These are phyloP conservation scores for Hydroisotoma schaefferi DNA, from an alignment of 2,888 invertebrate species.

Conservation along the genomic window DNA sequence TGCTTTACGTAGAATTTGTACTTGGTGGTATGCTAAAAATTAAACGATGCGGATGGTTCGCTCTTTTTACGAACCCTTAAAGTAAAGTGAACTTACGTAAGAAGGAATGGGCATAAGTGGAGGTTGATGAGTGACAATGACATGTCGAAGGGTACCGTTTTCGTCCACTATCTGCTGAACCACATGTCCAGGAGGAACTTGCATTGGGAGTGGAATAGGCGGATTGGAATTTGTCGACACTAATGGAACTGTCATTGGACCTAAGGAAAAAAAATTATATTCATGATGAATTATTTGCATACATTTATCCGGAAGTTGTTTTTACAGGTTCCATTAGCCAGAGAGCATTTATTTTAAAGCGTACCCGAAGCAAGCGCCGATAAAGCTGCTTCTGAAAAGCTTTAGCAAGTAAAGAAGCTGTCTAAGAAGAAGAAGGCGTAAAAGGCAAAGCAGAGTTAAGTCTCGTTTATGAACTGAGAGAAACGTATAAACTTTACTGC, in stretches of 20 bases:
- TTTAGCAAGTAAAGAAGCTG: too few relatives aligned
- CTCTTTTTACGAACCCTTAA: too few relatives aligned
- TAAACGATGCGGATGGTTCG: too few relatives aligned
- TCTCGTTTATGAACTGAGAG: too few relatives aligned
- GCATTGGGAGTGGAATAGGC: conserved; percentile 80
- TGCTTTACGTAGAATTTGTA: too few relatives aligned
- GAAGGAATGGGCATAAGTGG: conserved; percentile 49
- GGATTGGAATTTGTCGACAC: conserved; percentile 74
- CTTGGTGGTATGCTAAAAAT: too few relatives aligned
- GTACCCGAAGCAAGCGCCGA: too few relatives aligned
- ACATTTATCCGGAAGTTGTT: neutral
- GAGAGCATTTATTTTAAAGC: neutral
- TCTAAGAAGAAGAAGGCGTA: too few relatives aligned
- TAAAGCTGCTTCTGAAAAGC: too few relatives aligned
- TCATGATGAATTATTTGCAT: neutral
- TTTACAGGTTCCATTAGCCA: too few relatives aligned
- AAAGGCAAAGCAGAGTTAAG: too few relatives aligned
- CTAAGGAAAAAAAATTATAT: conserved; percentile 57
- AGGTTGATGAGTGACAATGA: conserved; percentile 74
- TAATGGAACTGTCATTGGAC: conserved; percentile 82
- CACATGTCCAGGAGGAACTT: conserved; percentile 86
- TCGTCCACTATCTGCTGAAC: conserved; percentile 91
- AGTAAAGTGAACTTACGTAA: conserved; percentile 48
- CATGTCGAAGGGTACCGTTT: conserved; percentile 79
- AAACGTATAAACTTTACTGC: too few relatives aligned